Base-by-base conservation (phyloP, 2,888 invertebrate species). In the Cerastis rubricosa region DNA sequence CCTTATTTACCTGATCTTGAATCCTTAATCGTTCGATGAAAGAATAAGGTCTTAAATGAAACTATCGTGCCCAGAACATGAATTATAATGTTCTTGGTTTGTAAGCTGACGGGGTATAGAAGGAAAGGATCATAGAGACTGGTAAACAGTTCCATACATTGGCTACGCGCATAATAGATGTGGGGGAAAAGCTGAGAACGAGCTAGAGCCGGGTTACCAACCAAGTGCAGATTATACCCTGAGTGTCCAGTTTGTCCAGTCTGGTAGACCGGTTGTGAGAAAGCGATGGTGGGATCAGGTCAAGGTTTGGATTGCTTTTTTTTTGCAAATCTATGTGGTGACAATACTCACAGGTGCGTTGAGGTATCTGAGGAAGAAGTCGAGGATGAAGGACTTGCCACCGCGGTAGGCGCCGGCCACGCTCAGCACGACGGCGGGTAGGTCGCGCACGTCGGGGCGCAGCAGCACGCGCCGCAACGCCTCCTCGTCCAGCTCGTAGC, bases 321-420 rank as follows among this genome's bases (percentile, higher is more conserved):
- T 25, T 40, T 25, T 14, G 4, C 2, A 22, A 40, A 12, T n/a
- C 8, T 0, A 7, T 51, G 7, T 43, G 19, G 14, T 29, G 29
- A 43, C 19, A 61, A 45, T 57, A 83, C 87, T 71, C 63, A 92
- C 93, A 81, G 91, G 71, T 0, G 92, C 89, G 2, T 75, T 81
- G 22, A 92, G 88, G 68, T 92, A 92, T 85, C 93, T 85, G 43
- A 92, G 88, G 72, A 91, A 90, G 85, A 89, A 92, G 86, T 89
- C 90, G 11, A 92, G 91, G 71, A 92, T 89, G 86, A 92, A 92
- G 73, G 93, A 92, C 80, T 92, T 92, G 71, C 92, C 92, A 67
- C 91, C 90, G 69, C 92, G 91, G 80, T 87, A 91, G 74, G 91
- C 91, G 69, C 92, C 92, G 43, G 92, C 93, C 71, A 92, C 90